Conservation (phyloP, 2,888 invertebrate species). For the Ephialtes manifestator region DNA sequence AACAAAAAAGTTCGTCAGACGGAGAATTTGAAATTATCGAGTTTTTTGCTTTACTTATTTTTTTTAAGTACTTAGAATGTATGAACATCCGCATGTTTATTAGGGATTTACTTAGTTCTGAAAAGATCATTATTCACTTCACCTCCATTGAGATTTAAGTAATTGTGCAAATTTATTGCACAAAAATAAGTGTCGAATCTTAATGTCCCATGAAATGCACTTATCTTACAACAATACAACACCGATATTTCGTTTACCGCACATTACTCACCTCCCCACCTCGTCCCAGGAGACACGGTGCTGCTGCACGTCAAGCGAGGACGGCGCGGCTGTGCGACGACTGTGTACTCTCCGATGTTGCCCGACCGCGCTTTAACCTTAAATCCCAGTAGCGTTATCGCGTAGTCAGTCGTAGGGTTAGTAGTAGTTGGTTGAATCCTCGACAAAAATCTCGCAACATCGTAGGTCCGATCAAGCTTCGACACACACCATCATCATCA, state of each 20-base stretch:
- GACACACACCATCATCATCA: background rate
- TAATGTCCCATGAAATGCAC: background rate
- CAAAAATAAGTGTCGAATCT: too few relatives aligned
- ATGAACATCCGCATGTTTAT: too few relatives aligned
- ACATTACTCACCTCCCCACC: constrained; percentile 56
- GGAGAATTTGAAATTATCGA: too few relatives aligned
- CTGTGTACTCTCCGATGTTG: constrained; percentile 28
- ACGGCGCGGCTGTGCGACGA: constrained; percentile 25
- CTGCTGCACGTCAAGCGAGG: constrained; percentile 45
- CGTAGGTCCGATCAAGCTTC: background rate
- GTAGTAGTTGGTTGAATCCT: constrained; percentile 21
- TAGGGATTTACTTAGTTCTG: too few relatives aligned
- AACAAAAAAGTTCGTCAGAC: too few relatives aligned
- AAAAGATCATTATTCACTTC: too few relatives aligned
- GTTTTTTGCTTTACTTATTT: too few relatives aligned
- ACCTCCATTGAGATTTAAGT: too few relatives aligned
- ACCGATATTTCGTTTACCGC: background rate
- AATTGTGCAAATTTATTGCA: too few relatives aligned
- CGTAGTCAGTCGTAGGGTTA: constrained; percentile 32
- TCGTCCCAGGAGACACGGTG: constrained; percentile 36
- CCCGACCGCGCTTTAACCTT: constrained; percentile 63
- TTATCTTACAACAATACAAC: background rate
- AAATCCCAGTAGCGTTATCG: constrained; percentile 69
- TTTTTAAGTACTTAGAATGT: too few relatives aligned
- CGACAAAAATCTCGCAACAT: constrained; percentile 51